Conservation (phyloP, 2,888 invertebrate species). For the Chelonus formosanus region DNA sequence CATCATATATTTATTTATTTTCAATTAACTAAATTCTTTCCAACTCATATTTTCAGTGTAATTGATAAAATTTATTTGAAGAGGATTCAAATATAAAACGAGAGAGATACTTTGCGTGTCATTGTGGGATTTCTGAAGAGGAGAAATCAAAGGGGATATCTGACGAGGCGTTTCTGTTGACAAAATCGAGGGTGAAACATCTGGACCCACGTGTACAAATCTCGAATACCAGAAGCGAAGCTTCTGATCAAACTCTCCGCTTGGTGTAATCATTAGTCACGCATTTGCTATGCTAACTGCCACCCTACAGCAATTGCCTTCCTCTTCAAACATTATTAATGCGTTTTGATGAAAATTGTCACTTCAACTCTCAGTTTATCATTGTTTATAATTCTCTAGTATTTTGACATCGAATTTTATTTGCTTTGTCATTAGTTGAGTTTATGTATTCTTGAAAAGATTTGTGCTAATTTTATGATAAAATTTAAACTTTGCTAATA, state of each 20-base stretch:
- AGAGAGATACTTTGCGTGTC: conserved; percentile 11
- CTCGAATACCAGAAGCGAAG: conserved; percentile 32
- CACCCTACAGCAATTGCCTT: conserved; percentile 5
- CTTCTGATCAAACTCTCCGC: conserved; percentile 9
- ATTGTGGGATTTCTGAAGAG: conserved; percentile 19
- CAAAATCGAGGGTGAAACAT: conserved; percentile 33
- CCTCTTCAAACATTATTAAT: conserved; percentile 24
- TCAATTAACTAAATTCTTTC: background rate
- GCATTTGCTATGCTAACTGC: conserved; percentile 22
- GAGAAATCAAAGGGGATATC: conserved; percentile 9
- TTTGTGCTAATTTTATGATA: too few relatives aligned
- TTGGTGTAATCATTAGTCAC: conserved; percentile 34
- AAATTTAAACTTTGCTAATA: too few relatives aligned
- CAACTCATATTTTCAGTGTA: background rate
- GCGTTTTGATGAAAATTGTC: conserved; percentile 21
- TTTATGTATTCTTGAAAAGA: too few relatives aligned
- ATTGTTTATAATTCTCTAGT: background rate
- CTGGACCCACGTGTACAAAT: conserved; percentile 35
- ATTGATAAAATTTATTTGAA: conserved; percentile 7
- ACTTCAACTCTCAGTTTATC: conserved; percentile 10
- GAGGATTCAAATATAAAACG: conserved; percentile 1
- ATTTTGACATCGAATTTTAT: conserved; percentile 5
- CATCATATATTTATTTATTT: background rate
- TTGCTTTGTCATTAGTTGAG: background rate
- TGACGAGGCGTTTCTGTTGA: conserved; percentile 34